Conservation (phyloP, 2,888 invertebrate genomes). For the Leptura quadrifasciata region DNA sequence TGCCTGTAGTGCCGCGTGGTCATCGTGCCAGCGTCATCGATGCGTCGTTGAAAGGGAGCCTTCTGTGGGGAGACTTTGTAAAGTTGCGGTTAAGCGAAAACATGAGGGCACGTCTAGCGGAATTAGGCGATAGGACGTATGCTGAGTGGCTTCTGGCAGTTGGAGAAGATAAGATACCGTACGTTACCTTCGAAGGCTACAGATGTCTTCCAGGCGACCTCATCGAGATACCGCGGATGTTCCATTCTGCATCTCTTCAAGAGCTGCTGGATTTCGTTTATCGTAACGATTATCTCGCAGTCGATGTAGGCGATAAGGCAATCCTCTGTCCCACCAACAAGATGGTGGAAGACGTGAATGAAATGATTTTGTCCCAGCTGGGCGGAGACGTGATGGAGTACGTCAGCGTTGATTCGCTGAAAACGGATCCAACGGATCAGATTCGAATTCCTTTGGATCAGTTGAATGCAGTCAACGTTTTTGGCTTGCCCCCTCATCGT, state of each 20-base stretch:
- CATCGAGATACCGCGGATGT: slow-evolving; percentile 44
- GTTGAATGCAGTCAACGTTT: slow-evolving; percentile 47
- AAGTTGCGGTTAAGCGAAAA: slow-evolving; percentile 42
- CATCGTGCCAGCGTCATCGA: slow-evolving; percentile 34
- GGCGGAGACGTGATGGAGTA: slow-evolving; percentile 36
- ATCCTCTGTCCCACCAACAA: slow-evolving; percentile 41
- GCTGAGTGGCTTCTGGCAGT: slow-evolving; percentile 42
- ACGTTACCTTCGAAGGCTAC: not conserved
- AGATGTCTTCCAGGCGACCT: slow-evolving; percentile 33
- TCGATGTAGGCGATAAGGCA: slow-evolving; percentile 14
- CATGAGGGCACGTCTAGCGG: slow-evolving; percentile 25
- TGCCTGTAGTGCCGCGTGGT: slow-evolving; percentile 51
- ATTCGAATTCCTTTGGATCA: slow-evolving; percentile 41
- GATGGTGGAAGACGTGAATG: slow-evolving; percentile 38
- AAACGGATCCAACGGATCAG: too few species aligned
- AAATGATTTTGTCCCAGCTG: slow-evolving; percentile 23
- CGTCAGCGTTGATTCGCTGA: slow-evolving; percentile 39
- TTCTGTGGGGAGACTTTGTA: slow-evolving; percentile 36
- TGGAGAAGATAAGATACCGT: slow-evolving; percentile 35
- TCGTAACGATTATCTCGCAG: too few species aligned
- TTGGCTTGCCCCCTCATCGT: slow-evolving; percentile 57
- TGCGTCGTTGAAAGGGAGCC: slow-evolving; percentile 45
- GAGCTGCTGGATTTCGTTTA: not conserved
- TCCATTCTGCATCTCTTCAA: not conserved
- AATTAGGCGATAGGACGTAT: not conserved